These are phyloP conservation scores for Neuroscelio doddi DNA, from an alignment of 2,888 invertebrate genomes.

Conservation along the genomic window DNA sequence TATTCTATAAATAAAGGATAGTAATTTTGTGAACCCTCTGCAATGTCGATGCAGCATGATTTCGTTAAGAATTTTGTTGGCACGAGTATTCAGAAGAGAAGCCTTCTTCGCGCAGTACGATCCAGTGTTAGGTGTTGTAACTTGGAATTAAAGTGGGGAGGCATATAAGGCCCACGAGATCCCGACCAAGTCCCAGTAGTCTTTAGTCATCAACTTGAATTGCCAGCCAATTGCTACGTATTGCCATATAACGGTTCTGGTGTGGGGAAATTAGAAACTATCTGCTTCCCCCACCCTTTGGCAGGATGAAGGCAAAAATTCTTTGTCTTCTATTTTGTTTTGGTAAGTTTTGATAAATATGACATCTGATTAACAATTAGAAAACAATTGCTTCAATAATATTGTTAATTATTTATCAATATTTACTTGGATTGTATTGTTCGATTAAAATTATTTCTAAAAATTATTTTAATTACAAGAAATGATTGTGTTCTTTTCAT, in stretches of 20 bases:
- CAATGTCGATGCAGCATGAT: not conserved
- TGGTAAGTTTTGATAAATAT: slow-evolving; percentile 56
- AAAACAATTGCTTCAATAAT: too few relatives aligned
- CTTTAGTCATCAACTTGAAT: slow-evolving; percentile 67
- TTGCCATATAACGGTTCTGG: slow-evolving; percentile 26
- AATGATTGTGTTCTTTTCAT: too few relatives aligned
- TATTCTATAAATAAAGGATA: slow-evolving; percentile 38
- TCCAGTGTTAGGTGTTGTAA: slow-evolving; percentile 47
- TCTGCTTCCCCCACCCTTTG: slow-evolving; percentile 41
- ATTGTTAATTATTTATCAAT: too few relatives aligned
- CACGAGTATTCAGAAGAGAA: slow-evolving; percentile 51
- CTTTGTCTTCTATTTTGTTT: slow-evolving; percentile 60
- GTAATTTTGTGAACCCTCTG: not conserved
- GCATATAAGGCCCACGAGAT: slow-evolving; percentile 68
- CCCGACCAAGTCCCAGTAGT: slow-evolving; percentile 65
- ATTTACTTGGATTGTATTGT: too few relatives aligned
- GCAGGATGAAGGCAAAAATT: slow-evolving; percentile 62
- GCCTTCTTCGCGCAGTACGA: slow-evolving; percentile 52
- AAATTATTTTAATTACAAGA: too few relatives aligned
- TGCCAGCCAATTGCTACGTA: slow-evolving; percentile 34
- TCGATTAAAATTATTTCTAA: too few relatives aligned
- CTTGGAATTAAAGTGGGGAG: slow-evolving; percentile 63
- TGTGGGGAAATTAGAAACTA: slow-evolving; percentile 32
- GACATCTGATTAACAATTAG: too few relatives aligned
- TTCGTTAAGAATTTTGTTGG: too few relatives aligned